These are phyloP conservation scores for Apogon hyalosoma DNA, from an alignment of 2,797 vertebrate genomes.

Conservation along the genomic window DNA sequence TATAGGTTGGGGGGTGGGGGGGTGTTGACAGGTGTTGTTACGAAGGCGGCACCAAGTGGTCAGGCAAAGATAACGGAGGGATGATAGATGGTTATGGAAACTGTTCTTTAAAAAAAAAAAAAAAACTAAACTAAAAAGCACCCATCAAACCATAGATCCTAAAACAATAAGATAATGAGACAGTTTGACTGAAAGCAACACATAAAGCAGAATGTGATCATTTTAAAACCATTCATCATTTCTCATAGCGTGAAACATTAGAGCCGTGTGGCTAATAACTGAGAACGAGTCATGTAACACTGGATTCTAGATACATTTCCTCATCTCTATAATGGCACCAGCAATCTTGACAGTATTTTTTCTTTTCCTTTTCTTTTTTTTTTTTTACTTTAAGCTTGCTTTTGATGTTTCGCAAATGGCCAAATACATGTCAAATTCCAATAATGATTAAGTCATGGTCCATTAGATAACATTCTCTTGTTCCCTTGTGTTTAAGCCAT, in stretches of 20 bases:
- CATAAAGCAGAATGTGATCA: too few species aligned
- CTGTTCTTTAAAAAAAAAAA: background rate
- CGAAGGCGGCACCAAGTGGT: constrained; percentile 32
- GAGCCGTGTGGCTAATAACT: too few species aligned
- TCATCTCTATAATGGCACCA: too few species aligned
- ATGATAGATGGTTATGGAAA: constrained; percentile 3
- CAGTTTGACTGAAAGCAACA: too few species aligned
- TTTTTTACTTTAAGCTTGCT: background rate
- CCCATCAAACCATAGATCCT: too few species aligned
- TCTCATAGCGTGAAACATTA: too few species aligned
- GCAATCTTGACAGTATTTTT: too few species aligned
- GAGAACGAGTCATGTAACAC: too few species aligned
- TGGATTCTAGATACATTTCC: too few species aligned
- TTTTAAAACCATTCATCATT: too few species aligned
- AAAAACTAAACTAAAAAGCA: background rate
- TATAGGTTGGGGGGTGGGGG: background rate
- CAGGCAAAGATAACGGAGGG: constrained; percentile 2
- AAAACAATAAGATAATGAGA: background rate
- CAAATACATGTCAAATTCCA: background rate
- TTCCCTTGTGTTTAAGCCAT: constrained; percentile 7
- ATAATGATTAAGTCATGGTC: background rate
- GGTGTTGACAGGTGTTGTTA: constrained; percentile 24
- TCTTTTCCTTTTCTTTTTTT: too few species aligned
- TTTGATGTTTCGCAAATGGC: too few species aligned
- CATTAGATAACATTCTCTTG: background rate